Percentiles rank a stretch among this genome's conserved stretches.
Evolutionary conservation across 2,113 vertebrate genomes (phyloP).

Genomic region (Nannospalax galili): DNA sequence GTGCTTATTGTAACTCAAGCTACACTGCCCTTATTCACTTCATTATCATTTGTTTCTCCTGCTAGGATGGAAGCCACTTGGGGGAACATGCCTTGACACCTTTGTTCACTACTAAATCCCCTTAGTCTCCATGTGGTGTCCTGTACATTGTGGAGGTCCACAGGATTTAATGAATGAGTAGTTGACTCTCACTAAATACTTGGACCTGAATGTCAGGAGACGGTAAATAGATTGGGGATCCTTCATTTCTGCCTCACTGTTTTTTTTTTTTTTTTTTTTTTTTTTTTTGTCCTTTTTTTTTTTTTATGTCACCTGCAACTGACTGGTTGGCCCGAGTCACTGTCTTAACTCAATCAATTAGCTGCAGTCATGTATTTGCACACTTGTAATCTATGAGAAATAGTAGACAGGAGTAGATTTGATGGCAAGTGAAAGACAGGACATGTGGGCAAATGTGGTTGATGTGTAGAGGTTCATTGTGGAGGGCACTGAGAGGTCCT

Average conservation of each 20-base stretch:
- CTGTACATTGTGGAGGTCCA: not conserved
- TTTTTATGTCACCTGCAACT: not conserved
- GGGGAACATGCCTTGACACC: not conserved
- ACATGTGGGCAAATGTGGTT: not conserved
- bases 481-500: accelerated
- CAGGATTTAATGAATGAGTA: not conserved
- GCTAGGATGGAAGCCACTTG: not conserved
- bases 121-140: not conserved
- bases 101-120: not conserved
- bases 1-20: not conserved
- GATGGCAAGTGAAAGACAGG: not conserved
- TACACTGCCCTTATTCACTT: not conserved
- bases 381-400: not conserved
- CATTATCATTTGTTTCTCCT: not conserved
- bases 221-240: not conserved
- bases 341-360: not conserved
- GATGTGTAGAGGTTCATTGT: not conserved
- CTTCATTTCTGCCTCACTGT: not conserved
- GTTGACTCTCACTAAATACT: not conserved
- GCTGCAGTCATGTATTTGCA: not conserved
- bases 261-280: no score
- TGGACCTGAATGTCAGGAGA: not conserved
- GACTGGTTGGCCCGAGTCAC: not conserved
- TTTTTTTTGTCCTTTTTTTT: no score
- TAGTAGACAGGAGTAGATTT: not conserved